Conservation (phyloP, 2,113 vertebrate genomes). For the Phaethornis superciliosus region DNA sequence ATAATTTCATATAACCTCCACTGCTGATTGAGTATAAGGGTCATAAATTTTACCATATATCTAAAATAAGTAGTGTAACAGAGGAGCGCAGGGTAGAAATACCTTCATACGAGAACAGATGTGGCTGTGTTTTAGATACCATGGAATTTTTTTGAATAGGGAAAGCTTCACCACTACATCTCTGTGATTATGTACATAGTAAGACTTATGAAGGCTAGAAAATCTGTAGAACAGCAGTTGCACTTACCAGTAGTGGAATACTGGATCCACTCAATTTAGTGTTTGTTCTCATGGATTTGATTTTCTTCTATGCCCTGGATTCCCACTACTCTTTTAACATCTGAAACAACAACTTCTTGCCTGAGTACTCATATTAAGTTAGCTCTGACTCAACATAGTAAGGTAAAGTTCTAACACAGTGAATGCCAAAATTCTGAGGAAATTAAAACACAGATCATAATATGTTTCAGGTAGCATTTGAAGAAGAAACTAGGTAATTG, state of each 20-base stretch:
- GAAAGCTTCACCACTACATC: background rate
- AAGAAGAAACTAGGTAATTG: background rate
- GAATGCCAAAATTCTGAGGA: background rate
- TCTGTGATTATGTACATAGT: background rate
- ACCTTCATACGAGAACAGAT: background rate
- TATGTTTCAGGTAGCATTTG: background rate
- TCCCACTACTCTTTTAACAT: background rate
- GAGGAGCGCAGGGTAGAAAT: background rate
- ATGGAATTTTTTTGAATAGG: background rate
- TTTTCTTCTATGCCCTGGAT: background rate
- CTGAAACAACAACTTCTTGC: background rate
- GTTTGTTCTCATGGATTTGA: background rate
- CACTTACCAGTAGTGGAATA: background rate
- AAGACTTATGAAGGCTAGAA: background rate
- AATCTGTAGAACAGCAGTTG: background rate
- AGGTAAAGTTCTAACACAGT: background rate
- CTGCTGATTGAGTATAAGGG: constrained; percentile 4
- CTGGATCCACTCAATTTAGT: background rate
- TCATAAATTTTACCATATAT: constrained; percentile 24
- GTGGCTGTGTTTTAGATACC: background rate
- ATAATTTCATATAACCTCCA: background rate
- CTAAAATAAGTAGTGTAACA: background rate
- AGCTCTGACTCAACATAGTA: background rate
- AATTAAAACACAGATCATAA: background rate
- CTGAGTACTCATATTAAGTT: background rate